Conservation (phyloP, 2,888 invertebrate species). For the Rotaria sp. region DNA sequence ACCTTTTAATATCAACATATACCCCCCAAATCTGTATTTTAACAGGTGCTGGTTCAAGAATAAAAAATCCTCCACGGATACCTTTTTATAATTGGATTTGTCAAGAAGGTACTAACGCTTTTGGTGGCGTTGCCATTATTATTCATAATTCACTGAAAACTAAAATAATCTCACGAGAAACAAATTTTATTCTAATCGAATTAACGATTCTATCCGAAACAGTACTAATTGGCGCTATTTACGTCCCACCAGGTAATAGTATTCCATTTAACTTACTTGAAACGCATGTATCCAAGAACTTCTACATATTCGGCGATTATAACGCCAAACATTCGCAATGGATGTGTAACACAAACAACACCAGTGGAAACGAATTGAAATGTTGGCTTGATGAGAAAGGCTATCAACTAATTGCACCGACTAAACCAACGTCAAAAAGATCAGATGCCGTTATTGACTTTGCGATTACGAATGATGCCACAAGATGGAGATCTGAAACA, state of each 20-base stretch:
- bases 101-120: not conserved
- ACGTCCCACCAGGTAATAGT: not conserved
- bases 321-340: not conserved
- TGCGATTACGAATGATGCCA: not conserved
- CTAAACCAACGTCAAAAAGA: not conserved
- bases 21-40: not conserved
- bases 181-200: not conserved
- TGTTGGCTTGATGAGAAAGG: not conserved
- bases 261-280: not conserved
- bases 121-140: not conserved
- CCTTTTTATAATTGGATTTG: not conserved
- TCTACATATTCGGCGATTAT: not conserved
- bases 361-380: not conserved
- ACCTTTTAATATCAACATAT: not conserved
- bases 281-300: not conserved
- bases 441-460: not conserved
- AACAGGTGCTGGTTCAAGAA: not conserved
- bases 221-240: not conserved
- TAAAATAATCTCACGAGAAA: not conserved
- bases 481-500: not conserved
- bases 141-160: not conserved
- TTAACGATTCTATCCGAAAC: not conserved
- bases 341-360: not conserved
- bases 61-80: not conserved
- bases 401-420: not conserved